Percentiles rank a stretch among this genome's conserved stretches.
These are phyloP conservation scores for Enteromius mattozi DNA, from an alignment of 2,797 vertebrate genomes.

Conservation along the genomic window DNA sequence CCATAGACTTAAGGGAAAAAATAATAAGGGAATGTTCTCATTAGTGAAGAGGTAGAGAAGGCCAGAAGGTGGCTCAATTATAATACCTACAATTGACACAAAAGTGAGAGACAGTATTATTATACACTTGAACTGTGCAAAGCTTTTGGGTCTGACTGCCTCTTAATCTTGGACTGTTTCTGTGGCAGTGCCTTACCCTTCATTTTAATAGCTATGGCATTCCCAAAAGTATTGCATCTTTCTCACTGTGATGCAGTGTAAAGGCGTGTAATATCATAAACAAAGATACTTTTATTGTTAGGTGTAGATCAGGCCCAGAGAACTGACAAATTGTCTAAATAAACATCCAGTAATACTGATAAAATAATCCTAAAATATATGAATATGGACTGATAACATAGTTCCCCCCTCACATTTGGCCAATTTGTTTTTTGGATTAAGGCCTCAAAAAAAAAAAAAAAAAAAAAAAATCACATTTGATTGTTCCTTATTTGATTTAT, in stretches of 20 bases:
- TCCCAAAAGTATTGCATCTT: background rate
- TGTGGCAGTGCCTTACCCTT: background rate
- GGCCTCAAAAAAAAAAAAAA: background rate
- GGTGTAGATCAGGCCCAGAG: background rate
- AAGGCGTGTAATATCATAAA: background rate
- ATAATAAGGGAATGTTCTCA: conserved; percentile 35
- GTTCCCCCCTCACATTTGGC: background rate
- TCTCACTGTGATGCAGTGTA: background rate
- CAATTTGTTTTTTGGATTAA: background rate
- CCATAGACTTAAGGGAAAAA: conserved; percentile 15
- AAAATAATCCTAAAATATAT: background rate
- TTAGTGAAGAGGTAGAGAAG: conserved; percentile 1
- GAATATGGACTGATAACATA: background rate
- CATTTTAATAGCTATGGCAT: conserved; percentile 12
- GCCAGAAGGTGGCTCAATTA: conserved; percentile 25
- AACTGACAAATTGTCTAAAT: background rate
- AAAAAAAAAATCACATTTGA: no score
- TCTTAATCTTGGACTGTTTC: background rate
- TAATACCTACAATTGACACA: conserved; percentile 13
- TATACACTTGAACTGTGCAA: conserved; percentile 8
- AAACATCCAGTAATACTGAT: background rate
- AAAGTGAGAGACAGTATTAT: background rate
- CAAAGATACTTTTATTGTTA: background rate
- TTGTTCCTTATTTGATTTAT: no score
- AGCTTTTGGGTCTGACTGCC: background rate